Conservation (phyloP, 1,140 invertebrate species). For the Leptopilina clavipes region DNA sequence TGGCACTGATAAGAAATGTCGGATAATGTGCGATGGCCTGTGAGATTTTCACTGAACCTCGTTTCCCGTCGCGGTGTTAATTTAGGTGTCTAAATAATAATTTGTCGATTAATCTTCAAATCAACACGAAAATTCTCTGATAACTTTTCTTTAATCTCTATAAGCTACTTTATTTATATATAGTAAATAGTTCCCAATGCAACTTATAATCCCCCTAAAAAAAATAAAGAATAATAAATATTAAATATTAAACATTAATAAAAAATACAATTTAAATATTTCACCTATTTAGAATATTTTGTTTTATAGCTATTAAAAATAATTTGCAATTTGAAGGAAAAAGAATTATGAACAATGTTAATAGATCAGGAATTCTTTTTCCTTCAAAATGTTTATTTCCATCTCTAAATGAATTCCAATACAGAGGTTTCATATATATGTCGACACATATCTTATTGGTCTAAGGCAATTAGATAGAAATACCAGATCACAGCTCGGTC, state of each 20-base stretch:
- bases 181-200: too few relatives aligned
- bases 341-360: too few relatives aligned
- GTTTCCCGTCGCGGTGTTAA: slow-evolving; percentile 50
- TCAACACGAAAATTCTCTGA: slow-evolving; percentile 19
- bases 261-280: too few relatives aligned
- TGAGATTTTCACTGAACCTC: slow-evolving; percentile 56
- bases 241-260: neutral
- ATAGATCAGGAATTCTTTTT: neutral
- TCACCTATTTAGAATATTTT: too few relatives aligned
- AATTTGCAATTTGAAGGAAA: too few relatives aligned
- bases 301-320: too few relatives aligned
- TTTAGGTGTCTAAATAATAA: slow-evolving; percentile 47
- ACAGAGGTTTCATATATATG: slow-evolving; percentile 18
- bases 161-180: too few relatives aligned
- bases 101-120: slow-evolving; percentile 38
- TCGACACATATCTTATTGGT: slow-evolving; percentile 4
- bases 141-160: neutral
- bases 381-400: neutral
- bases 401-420: too few relatives aligned
- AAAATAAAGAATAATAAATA: too few relatives aligned
- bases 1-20: slow-evolving; percentile 61
- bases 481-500: slow-evolving; percentile 52
- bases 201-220: too few relatives aligned
- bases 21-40: slow-evolving; percentile 54
- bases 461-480: slow-evolving; percentile 51